A percentile compares a stretch with the other conserved stretches of the same genome.
phyloP scores from a whole-genome alignment of 2,888 invertebrate genomes.

The Pollenia amentaria region DNA sequence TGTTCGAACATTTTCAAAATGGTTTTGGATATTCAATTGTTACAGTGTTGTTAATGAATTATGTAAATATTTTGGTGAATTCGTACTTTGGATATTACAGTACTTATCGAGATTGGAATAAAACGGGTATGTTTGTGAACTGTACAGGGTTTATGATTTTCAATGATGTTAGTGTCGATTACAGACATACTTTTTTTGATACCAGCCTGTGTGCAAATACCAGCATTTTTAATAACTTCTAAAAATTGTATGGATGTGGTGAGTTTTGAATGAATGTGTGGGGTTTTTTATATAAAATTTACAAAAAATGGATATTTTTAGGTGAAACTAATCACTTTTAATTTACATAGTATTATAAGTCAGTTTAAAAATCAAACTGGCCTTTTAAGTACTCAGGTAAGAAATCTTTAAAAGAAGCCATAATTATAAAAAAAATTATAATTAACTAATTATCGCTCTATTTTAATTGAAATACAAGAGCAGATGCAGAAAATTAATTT shows the following conservation, averaged over 20 bases:
- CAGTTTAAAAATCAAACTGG: constrained; percentile 51
- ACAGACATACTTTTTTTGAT: constrained; percentile 75
- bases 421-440: too few relatives aligned
- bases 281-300: background rate
- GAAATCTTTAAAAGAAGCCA: background rate
- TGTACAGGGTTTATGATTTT: background rate
- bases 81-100: constrained; percentile 78
- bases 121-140: constrained; percentile 12
- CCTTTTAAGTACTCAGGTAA: constrained; percentile 48
- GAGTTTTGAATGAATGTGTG: constrained; percentile 29
- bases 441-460: too few relatives aligned
- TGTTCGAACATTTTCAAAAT: constrained; percentile 77
- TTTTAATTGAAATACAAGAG: too few relatives aligned
- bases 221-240: constrained; percentile 77
- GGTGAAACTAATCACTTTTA: constrained; percentile 76
- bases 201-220: constrained; percentile 78
- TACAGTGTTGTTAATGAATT: constrained; percentile 77
- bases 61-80: constrained; percentile 78
- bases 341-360: constrained; percentile 77
- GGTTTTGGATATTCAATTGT: constrained; percentile 79
- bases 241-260: constrained; percentile 79
- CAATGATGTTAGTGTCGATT: background rate
- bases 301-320: constrained; percentile 37
- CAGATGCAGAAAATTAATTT: too few relatives aligned
- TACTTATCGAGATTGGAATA: constrained; percentile 8